These are phyloP conservation scores for Leptogaster cylindrica DNA, from an alignment of 2,888 invertebrate genomes.

Conservation along the genomic window DNA sequence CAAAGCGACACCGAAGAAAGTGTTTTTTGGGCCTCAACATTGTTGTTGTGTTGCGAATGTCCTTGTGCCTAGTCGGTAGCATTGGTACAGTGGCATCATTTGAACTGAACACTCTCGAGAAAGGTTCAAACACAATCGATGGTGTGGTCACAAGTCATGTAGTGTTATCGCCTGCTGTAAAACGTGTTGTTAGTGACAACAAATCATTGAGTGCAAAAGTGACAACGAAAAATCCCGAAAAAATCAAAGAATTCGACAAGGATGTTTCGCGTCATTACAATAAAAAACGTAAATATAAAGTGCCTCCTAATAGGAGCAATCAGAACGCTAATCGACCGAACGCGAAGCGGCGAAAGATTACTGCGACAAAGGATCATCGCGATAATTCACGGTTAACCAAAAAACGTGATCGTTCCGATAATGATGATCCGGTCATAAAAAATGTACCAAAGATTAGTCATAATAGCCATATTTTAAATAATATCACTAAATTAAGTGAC, in stretches of 20 bases:
- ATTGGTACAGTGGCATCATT: constrained; percentile 39
- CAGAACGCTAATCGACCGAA: not conserved
- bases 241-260: constrained; percentile 20
- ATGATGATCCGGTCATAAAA: constrained; percentile 32
- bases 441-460: constrained; percentile 48
- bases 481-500: constrained; percentile 39
- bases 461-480: constrained; percentile 42
- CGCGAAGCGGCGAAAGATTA: constrained; percentile 17
- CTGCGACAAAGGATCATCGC: constrained; percentile 14
- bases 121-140: constrained; percentile 7
- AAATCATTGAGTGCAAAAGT: constrained; percentile 1
- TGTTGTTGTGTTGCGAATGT: constrained; percentile 47
- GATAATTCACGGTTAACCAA: constrained; percentile 25
- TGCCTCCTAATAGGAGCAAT: constrained; percentile 5
- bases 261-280: not conserved
- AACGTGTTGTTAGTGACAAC: not conserved
- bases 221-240: not conserved
- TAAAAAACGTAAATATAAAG: constrained; percentile 9
- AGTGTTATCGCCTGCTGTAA: constrained; percentile 7
- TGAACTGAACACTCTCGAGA: constrained; percentile 14
- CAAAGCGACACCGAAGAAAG: constrained; percentile 48
- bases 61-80: constrained; percentile 50
- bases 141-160: constrained; percentile 2
- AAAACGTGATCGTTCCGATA: constrained; percentile 35
- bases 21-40: constrained; percentile 48